Conservation (phyloP, 2,888 invertebrate genomes). For the Acleris emargana region DNA sequence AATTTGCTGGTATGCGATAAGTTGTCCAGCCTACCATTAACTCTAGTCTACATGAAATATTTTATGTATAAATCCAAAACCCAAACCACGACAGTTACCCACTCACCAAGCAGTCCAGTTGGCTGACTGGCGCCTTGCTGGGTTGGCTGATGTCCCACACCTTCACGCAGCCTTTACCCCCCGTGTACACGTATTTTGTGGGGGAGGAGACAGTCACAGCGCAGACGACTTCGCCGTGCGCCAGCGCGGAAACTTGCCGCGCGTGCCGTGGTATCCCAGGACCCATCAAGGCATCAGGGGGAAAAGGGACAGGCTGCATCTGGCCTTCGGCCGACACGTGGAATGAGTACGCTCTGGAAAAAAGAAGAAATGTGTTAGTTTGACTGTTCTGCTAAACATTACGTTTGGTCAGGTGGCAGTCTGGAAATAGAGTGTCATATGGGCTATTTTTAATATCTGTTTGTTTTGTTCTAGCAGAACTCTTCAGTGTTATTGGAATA, state of each 20-base stretch:
- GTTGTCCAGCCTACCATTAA: no score
- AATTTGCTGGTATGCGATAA: no score
- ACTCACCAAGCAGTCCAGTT: conserved; percentile 94
- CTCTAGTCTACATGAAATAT: background rate
- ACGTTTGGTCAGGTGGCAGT: no score
- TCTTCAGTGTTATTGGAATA: no score
- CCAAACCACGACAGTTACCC: conserved; percentile 71
- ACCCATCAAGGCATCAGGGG: conserved; percentile 95
- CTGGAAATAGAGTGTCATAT: no score
- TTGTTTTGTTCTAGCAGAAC: no score
- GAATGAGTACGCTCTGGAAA: conserved; percentile 94
- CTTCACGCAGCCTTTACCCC: conserved; percentile 98
- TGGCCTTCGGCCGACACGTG: conserved; percentile 95
- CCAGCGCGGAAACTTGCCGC: conserved; percentile 95
- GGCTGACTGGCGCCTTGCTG: conserved; percentile 94
- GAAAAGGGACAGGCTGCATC: conserved; percentile 96
- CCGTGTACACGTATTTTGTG: conserved; percentile 96
- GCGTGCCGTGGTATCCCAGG: conserved; percentile 97
- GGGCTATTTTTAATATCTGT: no score
- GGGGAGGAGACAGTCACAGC: conserved; percentile 98
- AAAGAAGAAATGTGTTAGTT: background rate
- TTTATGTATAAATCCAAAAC: conserved; percentile 36
- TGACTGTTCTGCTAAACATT: background rate
- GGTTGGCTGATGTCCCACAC: conserved; percentile 98
- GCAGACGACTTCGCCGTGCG: conserved; percentile 98